Evolutionary conservation across 2,113 vertebrate genomes (phyloP), one percentile per base, ranked within the genome.

Genomic region (Malurus melanocephalus): DNA sequence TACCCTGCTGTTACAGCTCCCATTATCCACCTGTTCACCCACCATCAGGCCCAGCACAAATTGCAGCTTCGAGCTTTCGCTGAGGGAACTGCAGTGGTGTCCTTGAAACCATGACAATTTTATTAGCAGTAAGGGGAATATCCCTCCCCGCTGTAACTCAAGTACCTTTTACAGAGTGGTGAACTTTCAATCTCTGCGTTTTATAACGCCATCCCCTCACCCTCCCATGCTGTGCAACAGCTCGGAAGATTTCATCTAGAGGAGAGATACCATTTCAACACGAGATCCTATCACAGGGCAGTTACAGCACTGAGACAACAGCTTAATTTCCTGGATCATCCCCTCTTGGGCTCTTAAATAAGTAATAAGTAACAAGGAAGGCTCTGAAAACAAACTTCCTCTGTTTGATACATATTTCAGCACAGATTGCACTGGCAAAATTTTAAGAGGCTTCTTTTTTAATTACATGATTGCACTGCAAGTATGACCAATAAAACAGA

Each of bases 231-330:
- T 84, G 49, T 57, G 38, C 42, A 65, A 26, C 15, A 83, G 68
- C 65, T 91, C 83, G 68, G 45, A 27, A 81, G 49, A 66, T 49
- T 89, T 92, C 33, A 72, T 46, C n/a, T 46, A 38, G 33, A 77
- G 42, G 61, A 65, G 80, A 75, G 77, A 81, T 73, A 78, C 46
- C 38, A 38, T 93, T 95, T 93, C 86, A 95, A 78, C 69, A 40
- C 21, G n/a, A 84, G 90, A 93, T 93, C 1, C 0, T 89, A 89
- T 89, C 35, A 0, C 55, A 48, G 38, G 65, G 56, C 80, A 93
- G 75, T 80, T 88, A 91, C 76, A 88, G 69, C 42, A 62, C 53
- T n/a, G 85, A 89, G 76, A 86, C 57, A 91, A 83, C 13, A 78
- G 62, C 16, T 59, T 86, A 22, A 90, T 84, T 91, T 93, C 80